Evolutionary conservation across 2,888 invertebrate species (phyloP).

Genomic region (Ditylenchus weischeri): DNA sequence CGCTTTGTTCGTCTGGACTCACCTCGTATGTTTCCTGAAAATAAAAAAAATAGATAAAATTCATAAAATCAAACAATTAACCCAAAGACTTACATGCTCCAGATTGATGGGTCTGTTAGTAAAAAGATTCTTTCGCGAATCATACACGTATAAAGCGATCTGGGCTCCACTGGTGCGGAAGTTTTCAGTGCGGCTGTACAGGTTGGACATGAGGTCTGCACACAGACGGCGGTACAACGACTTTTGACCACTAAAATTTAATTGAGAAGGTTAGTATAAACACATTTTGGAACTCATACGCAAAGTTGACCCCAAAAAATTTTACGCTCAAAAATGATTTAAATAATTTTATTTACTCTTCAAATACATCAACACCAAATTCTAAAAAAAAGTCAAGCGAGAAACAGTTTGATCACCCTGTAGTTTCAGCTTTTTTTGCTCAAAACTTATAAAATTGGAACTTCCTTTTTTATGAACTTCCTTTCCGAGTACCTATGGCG

Average conservation of each 20-base stretch:
- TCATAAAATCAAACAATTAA: conserved; percentile 8
- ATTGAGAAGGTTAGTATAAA: no score
- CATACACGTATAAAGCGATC: conserved; percentile 20
- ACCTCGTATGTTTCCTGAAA: conserved; percentile 21
- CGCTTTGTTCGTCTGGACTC: conserved; percentile 9
- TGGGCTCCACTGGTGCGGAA: neutral
- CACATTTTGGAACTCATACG: no score
- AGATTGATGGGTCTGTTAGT: conserved; percentile 27
- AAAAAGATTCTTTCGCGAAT: conserved; percentile 26
- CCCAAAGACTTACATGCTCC: neutral
- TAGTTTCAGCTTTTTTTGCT: no score
- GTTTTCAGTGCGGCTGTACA: neutral
- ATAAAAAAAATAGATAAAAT: neutral
- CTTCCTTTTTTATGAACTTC: no score
- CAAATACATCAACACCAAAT: no score
- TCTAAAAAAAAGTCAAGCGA: no score
- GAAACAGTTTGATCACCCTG: no score
- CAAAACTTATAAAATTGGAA: no score
- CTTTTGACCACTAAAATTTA: neutral
- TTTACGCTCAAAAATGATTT: no score
- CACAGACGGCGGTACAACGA: neutral
- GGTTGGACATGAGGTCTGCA: neutral
- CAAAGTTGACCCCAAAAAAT: no score
- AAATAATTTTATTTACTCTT: no score
- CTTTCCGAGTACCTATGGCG: no score